These are phyloP conservation scores for Cheilosia impressa DNA, from an alignment of 2,888 invertebrate species.

Conservation along the genomic window DNA sequence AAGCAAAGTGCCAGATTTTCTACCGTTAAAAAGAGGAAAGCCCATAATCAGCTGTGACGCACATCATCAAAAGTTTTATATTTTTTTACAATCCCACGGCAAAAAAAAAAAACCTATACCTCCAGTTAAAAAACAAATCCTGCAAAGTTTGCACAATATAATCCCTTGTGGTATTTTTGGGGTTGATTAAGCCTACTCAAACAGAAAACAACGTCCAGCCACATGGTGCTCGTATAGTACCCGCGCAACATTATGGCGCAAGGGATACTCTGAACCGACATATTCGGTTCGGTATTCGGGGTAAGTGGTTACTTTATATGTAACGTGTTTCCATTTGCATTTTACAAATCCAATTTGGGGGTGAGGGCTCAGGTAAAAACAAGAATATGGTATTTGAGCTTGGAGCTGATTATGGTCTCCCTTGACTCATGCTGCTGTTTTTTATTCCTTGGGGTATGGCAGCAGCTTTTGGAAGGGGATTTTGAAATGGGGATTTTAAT, in stretches of 20 bases:
- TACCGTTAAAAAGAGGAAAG: background rate
- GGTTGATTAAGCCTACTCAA: constrained; percentile 17
- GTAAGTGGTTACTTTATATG: background rate
- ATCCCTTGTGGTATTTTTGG: constrained; percentile 8
- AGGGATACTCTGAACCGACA: background rate
- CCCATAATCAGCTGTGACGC: constrained; percentile 23
- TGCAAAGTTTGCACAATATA: constrained; percentile 22
- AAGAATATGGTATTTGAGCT: too few relatives aligned
- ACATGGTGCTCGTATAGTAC: constrained; percentile 1
- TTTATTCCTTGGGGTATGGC: too few relatives aligned
- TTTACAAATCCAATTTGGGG: too few relatives aligned
- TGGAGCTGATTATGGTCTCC: too few relatives aligned
- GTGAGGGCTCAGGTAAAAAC: too few relatives aligned
- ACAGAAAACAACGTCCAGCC: constrained; percentile 16
- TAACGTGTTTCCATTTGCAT: too few relatives aligned
- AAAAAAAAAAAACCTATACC: background rate
- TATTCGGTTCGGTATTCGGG: background rate
- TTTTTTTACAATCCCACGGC: background rate
- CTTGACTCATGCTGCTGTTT: too few relatives aligned
- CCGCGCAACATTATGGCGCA: constrained; percentile 6
- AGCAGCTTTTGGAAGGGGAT: too few relatives aligned
- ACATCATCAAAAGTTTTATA: background rate
- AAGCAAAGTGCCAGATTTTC: constrained; percentile 9
- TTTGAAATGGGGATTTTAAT: too few relatives aligned
- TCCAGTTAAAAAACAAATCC: background rate